Evolutionary conservation across 2,888 invertebrate genomes (phyloP).

Genomic region (Hemithea aestivaria): DNA sequence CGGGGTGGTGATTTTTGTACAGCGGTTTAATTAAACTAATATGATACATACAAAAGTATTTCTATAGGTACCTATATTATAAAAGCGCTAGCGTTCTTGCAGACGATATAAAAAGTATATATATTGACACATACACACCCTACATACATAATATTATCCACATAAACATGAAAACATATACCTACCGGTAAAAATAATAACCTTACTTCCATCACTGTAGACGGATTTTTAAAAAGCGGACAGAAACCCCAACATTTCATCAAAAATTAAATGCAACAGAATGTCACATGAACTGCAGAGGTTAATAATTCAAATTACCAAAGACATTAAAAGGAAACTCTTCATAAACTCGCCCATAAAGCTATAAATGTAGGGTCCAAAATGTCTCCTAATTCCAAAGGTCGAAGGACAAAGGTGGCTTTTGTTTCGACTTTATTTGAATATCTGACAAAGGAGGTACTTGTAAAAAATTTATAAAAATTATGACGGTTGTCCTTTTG

Average conservation of each 20-base stretch:
- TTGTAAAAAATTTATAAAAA: constrained; percentile 77
- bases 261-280: constrained; percentile 12
- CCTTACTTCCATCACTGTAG: too few species aligned
- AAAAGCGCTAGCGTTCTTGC: too few species aligned
- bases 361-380: not conserved
- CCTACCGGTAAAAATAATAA: too few species aligned
- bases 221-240: not conserved
- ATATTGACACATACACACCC: too few species aligned
- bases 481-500: constrained; percentile 72
- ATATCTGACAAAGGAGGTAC: constrained; percentile 79
- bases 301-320: constrained; percentile 32
- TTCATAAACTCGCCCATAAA: constrained; percentile 2
- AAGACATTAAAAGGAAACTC: too few species aligned
- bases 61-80: too few species aligned
- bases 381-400: constrained; percentile 16
- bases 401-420: constrained; percentile 49
- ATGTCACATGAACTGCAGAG: constrained; percentile 10
- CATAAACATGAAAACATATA: too few species aligned
- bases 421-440: constrained; percentile 76
- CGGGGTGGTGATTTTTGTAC: too few species aligned
- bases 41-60: too few species aligned
- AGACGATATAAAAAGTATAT: too few species aligned
- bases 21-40: too few species aligned
- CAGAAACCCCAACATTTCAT: not conserved
- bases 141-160: too few species aligned